phyloP scores from a whole-genome alignment of 1,140 invertebrate genomes.

The Aradophagus sp. region DNA sequence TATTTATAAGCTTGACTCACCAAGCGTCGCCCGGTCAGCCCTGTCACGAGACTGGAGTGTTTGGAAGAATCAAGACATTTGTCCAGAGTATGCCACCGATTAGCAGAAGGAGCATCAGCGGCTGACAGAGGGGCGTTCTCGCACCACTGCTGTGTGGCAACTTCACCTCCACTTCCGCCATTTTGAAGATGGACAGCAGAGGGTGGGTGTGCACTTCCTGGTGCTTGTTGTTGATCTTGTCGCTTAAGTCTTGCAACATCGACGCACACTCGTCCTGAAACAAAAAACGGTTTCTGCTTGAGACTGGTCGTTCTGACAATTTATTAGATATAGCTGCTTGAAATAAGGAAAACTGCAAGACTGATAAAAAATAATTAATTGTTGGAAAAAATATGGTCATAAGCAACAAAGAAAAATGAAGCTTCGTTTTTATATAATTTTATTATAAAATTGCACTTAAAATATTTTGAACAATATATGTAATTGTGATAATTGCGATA shows the following conservation, averaged over 20 bases:
- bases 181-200: constrained; percentile 90
- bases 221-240: constrained; percentile 88
- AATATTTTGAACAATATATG: too few species aligned
- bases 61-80: constrained; percentile 47
- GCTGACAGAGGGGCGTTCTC: constrained; percentile 36
- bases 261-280: constrained; percentile 89
- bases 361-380: too few species aligned
- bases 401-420: too few species aligned
- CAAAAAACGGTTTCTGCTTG: background rate
- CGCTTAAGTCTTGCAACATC: constrained; percentile 85
- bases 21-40: constrained; percentile 21
- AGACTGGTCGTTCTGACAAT: too few species aligned
- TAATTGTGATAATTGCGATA: too few species aligned
- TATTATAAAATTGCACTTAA: too few species aligned
- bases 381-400: too few species aligned
- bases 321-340: too few species aligned
- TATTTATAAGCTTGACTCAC: constrained; percentile 56
- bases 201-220: constrained; percentile 89
- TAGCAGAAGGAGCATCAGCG: constrained; percentile 57
- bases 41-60: constrained; percentile 62
- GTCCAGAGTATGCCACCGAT: constrained; percentile 46
- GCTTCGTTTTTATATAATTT: too few species aligned
- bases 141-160: constrained; percentile 67
- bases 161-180: constrained; percentile 89
- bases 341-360: too few species aligned